Evolutionary conservation across 2,888 invertebrate species (phyloP).

Genomic region (Pteria penguin): DNA sequence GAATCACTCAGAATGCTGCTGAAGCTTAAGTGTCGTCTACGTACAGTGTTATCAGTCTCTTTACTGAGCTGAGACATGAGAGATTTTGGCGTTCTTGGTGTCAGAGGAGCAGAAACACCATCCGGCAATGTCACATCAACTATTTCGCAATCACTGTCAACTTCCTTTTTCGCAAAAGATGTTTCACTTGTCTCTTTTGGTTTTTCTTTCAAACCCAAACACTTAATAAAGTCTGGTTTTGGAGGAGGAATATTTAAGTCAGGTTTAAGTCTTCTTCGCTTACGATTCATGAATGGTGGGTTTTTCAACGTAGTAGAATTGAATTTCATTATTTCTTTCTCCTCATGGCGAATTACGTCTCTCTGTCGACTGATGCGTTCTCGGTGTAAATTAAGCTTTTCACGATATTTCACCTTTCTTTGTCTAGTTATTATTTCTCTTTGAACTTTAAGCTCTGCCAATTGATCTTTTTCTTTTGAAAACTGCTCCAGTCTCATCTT

Average conservation of each 20-base stretch:
- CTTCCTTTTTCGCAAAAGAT: constrained; percentile 19
- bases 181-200: constrained; percentile 48
- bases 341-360: background rate
- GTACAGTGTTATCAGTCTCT: constrained; percentile 49
- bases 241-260: constrained; percentile 32
- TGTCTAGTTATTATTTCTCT: background rate
- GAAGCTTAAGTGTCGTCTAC: constrained; percentile 52
- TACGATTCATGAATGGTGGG: background rate
- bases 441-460: background rate
- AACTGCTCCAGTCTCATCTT: background rate
- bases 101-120: constrained; percentile 50
- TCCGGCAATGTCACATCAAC: constrained; percentile 29
- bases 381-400: background rate
- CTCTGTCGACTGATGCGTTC: background rate
- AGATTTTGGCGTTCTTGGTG: constrained; percentile 71
- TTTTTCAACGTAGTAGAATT: background rate
- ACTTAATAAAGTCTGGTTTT: constrained; percentile 31
- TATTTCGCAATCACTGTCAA: constrained; percentile 47
- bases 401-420: background rate
- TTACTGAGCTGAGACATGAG: constrained; percentile 74
- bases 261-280: constrained; percentile 14
- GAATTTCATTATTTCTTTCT: background rate
- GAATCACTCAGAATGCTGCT: constrained; percentile 47
- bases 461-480: background rate
- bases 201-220: constrained; percentile 33